A percentile compares a stretch with the other conserved stretches of the same genome.
Conservation (phyloP, 2,888 invertebrate species). For the Osmoderma eremita region DNA sequence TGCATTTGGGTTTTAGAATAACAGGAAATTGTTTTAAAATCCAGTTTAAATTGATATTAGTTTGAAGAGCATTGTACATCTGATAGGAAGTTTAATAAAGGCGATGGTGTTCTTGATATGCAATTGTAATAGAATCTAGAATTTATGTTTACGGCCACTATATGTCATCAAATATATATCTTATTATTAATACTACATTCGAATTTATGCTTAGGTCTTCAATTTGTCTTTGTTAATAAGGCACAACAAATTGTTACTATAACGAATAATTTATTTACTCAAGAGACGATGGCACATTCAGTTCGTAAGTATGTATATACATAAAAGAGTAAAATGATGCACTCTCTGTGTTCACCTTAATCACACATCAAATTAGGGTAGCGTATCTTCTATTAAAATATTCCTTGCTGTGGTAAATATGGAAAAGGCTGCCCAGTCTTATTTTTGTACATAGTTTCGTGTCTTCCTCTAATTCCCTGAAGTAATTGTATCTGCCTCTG, state of each 20-base stretch:
- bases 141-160: no score
- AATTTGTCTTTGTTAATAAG: no score
- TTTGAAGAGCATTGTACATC: no score
- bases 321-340: constrained; percentile 19
- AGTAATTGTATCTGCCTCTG: constrained; percentile 59
- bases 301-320: constrained; percentile 7
- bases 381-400: constrained; percentile 80
- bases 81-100: no score
- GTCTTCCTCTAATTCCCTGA: constrained; percentile 55
- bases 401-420: constrained; percentile 79
- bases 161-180: no score
- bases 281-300: constrained; percentile 6
- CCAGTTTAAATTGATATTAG: no score
- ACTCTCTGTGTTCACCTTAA: constrained; percentile 1
- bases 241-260: not conserved
- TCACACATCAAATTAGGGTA: constrained; percentile 50
- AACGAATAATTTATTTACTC: constrained; percentile 19
- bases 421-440: constrained; percentile 74
- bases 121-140: no score
- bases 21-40: no score
- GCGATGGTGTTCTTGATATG: no score
- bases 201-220: no score
- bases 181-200: no score
- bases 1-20: no score
- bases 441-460: constrained; percentile 69